A percentile compares a stretch with the other conserved stretches of the same genome.
Conservation (phyloP, 2,888 invertebrate genomes). For the Ennomos fuscantarius region DNA sequence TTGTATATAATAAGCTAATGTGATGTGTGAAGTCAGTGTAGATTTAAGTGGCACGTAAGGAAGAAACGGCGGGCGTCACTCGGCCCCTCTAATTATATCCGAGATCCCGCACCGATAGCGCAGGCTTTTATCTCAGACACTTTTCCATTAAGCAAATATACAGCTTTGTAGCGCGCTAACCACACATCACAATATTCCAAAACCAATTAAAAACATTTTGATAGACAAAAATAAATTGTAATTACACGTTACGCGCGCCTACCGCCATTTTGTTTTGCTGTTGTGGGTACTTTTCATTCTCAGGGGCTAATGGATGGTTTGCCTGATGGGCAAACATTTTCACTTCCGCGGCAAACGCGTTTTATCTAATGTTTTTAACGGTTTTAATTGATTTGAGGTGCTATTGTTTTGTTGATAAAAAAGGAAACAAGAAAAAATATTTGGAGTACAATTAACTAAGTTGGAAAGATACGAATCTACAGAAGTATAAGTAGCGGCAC, state of each 20-base stretch:
- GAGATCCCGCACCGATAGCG: constrained; percentile 77
- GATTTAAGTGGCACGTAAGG: constrained; percentile 79
- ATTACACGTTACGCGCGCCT: constrained; percentile 60
- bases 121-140: constrained; percentile 80
- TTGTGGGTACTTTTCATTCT: constrained; percentile 52
- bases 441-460: constrained; percentile 45
- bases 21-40: constrained; percentile 68
- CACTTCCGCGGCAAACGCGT: constrained; percentile 60
- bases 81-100: constrained; percentile 77
- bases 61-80: constrained; percentile 53
- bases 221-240: constrained; percentile 79
- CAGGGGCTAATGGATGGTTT: constrained; percentile 69
- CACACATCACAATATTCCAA: constrained; percentile 75
- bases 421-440: constrained; percentile 51
- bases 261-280: constrained; percentile 63
- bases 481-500: constrained; percentile 2
- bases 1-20: constrained; percentile 62
- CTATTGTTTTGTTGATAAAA: constrained; percentile 60
- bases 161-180: constrained; percentile 77
- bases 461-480: constrained; percentile 12
- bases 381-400: constrained; percentile 60
- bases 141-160: constrained; percentile 84
- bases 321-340: constrained; percentile 65
- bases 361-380: constrained; percentile 61
- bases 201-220: constrained; percentile 83